Percentiles rank a stretch among this genome's conserved stretches.
phyloP scores from a whole-genome alignment of 2,113 vertebrate genomes.

The Pteronura brasiliensis region DNA sequence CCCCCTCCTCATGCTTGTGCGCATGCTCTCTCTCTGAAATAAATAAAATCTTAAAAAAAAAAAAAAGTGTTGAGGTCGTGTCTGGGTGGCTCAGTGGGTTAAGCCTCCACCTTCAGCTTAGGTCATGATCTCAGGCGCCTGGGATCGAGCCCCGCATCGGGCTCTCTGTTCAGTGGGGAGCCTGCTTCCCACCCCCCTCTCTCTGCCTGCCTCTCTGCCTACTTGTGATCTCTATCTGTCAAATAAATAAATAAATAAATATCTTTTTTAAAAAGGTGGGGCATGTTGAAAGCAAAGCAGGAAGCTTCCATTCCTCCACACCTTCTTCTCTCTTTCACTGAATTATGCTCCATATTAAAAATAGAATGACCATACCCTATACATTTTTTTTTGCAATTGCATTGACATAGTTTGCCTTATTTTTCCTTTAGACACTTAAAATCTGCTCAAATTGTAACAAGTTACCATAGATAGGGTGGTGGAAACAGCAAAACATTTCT shows the following conservation, averaged over 20 bases:
- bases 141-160: fast-evolving
- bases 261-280: no score
- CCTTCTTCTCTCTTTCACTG: neutral
- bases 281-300: neutral
- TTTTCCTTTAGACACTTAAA: neutral
- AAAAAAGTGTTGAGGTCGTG: no score
- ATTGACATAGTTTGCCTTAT: neutral
- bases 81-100: no score
- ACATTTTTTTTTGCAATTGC: neutral
- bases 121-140: no score
- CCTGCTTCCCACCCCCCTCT: no score
- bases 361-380: neutral
- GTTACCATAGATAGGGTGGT: neutral
- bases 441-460: neutral
- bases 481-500: neutral
- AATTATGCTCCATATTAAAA: neutral
- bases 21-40: neutral
- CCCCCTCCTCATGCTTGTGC: no score
- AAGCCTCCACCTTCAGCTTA: no score
- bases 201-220: no score
- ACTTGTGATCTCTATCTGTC: no score
- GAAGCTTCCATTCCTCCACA: neutral
- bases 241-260: no score
- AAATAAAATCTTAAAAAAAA: no score
- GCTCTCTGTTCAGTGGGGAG: no score